These are phyloP conservation scores for Ceratosolen fusciceps DNA, from an alignment of 1,140 invertebrate genomes.

Conservation along the genomic window DNA sequence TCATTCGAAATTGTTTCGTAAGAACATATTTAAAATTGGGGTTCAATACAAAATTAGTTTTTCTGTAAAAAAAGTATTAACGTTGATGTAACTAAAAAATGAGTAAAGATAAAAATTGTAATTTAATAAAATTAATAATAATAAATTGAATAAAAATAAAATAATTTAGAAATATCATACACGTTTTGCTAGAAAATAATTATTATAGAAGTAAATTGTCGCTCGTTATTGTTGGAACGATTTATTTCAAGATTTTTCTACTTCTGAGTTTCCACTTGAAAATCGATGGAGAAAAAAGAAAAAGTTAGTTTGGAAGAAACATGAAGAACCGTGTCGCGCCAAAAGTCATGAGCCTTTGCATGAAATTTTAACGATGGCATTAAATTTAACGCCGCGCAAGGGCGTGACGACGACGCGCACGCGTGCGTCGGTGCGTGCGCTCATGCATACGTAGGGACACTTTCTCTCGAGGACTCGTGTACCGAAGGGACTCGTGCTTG, in stretches of 20 bases:
- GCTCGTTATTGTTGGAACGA: neutral
- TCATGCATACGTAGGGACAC: neutral
- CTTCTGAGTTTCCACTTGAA: too few relatives aligned
- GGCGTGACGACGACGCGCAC: neutral
- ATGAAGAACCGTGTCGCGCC: neutral
- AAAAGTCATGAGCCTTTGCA: neutral
- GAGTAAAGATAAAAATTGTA: too few relatives aligned
- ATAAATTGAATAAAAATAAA: too few relatives aligned
- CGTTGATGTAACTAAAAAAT: too few relatives aligned
- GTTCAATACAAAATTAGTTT: too few relatives aligned
- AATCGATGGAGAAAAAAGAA: neutral
- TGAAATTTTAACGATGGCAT: neutral
- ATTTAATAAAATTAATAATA: too few relatives aligned
- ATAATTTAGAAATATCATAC: too few relatives aligned
- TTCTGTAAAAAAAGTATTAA: too few relatives aligned
- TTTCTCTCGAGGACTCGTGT: neutral
- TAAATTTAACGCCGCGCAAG: slow-evolving; percentile 6
- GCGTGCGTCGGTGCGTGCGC: neutral
- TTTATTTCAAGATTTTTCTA: neutral
- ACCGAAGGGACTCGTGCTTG: neutral
- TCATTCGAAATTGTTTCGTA: too few relatives aligned
- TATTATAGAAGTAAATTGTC: neutral
- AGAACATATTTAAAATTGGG: too few relatives aligned
- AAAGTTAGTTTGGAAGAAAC: neutral
- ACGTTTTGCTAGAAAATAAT: neutral